These are phyloP conservation scores for Brienomyrus longianalis DNA, from an alignment of 2,113 vertebrate genomes.

Conservation along the genomic window DNA sequence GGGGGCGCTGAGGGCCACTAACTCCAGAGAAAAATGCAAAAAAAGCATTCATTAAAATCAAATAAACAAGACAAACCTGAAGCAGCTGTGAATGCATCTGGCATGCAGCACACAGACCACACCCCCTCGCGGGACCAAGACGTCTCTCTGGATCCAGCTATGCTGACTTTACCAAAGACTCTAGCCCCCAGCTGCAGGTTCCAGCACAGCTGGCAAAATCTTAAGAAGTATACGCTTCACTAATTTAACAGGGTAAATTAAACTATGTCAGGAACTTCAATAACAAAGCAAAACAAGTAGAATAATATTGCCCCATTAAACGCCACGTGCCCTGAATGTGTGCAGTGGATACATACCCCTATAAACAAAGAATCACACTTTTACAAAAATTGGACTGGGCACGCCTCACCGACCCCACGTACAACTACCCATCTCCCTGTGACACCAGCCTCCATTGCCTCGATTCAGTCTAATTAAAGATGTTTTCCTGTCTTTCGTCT, in stretches of 20 bases:
- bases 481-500: not conserved
- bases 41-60: not conserved
- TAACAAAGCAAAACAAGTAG: not conserved
- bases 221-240: not conserved
- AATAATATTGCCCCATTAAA: not conserved
- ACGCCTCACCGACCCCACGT: not conserved
- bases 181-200: not conserved
- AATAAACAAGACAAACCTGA: not conserved
- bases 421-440: not conserved
- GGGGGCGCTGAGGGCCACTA: not conserved
- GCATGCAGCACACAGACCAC: not conserved
- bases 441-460: not conserved
- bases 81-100: not conserved
- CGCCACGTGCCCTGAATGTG: not conserved
- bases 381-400: not conserved
- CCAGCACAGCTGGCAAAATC: not conserved
- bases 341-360: not conserved
- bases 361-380: not conserved
- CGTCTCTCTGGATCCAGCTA: not conserved
- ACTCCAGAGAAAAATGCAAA: not conserved
- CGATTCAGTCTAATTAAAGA: conserved; percentile 15
- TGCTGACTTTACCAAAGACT: not conserved
- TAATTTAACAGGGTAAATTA: not conserved
- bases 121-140: not conserved
- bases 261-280: not conserved